Base-by-base conservation (phyloP, 2,113 vertebrate genomes). In the Limnothrissa miodon region DNA sequence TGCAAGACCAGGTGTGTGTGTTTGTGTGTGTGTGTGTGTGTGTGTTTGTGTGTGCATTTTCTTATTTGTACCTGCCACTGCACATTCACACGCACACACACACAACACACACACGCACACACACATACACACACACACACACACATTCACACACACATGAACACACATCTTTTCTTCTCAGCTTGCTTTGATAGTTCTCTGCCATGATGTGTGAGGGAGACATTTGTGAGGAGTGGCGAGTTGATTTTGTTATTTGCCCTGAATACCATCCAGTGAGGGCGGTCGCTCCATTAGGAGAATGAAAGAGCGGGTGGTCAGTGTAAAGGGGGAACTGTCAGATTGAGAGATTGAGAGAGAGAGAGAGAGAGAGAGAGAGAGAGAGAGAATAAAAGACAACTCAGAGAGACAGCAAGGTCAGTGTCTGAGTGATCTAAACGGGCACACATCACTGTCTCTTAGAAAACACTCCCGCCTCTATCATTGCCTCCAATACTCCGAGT, bases 331-430 rank as follows among this genome's bases (percentile, higher is more conserved):
- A 21, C 51, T 56, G 51, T 56, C 51, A 56, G 51, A 21, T 6
- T 23, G 51, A 56, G 21, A 23, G 51, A 56, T 3, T n/a, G 56
- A 8, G 56, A 59, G 23, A 59, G 23, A 51, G 15, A 59, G 23
- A 59, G 56, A 25, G 56, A 59, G n/a, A 59, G 56, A 25, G 23
- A 59, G 17, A 59, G n/a, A 62, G 59, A 62, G 59, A 62, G n/a
- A 29, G n/a, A 29, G 11, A 29, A 62, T 62, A 29, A 29, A 62
- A 62, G 59, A 62, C 59, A 29, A n/a, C 59, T 62, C 59, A 29
- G 59, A 62, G 59, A 62, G 7, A 62, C 59, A 29, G 59, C 59
- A 62, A 62, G 59, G 59, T 62, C 59, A 62, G 59, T 29, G 53
- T 56, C 21, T 56, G 1, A n/a, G 53, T n/a, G 59, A 62, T 62